Evolutionary conservation across 2,888 invertebrate genomes (phyloP), one percentile per base, ranked within the genome.

Genomic region (Falcaria lacertinaria): DNA sequence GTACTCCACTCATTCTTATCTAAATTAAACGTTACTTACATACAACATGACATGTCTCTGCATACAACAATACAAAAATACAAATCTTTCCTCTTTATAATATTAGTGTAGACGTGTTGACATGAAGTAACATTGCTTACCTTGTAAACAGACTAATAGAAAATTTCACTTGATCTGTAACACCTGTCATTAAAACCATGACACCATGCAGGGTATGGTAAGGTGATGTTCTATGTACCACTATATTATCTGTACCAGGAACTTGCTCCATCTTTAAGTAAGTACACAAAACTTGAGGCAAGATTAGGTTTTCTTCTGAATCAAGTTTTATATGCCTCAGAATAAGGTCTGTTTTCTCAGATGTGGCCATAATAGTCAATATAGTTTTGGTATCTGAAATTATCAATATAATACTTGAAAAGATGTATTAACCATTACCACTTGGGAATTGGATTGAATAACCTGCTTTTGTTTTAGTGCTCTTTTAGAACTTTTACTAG

Each of bases 151-250:
- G 64, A 36, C 70, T 48, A 25, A 80, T 33, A 11, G 47, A 45
- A 28, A 28, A 28, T 11, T 11, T 11, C 1, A 11, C 28, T 28
- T 28, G 7, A 11, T 28, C 28, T 11, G 28, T 2, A 7, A 11
- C 11, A 11, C 11, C 28, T 28, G 1, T 3, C 3, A 28, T 11
- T 7, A 28, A 41, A 1, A 85, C 34, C 74, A 82, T 71, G 1
- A 76, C 44, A 0, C 88, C 84, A 64, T 83, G 64, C 0, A 88
- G 57, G 0, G 55, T 45, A 43, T 87, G 82, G 45, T 75, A 75
- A 0, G 83, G 80, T 5, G 77, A 79, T 15, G 55, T 58, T 38
- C 57, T 80, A 45, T 77, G 69, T 11, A 84, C 50, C 2, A 74
- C 52, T 15, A 76, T 50, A 53, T 77, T 74, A 1, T 60, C 40